Conservation (phyloP, 2,113 vertebrate species). For the Crotalus horridus region DNA sequence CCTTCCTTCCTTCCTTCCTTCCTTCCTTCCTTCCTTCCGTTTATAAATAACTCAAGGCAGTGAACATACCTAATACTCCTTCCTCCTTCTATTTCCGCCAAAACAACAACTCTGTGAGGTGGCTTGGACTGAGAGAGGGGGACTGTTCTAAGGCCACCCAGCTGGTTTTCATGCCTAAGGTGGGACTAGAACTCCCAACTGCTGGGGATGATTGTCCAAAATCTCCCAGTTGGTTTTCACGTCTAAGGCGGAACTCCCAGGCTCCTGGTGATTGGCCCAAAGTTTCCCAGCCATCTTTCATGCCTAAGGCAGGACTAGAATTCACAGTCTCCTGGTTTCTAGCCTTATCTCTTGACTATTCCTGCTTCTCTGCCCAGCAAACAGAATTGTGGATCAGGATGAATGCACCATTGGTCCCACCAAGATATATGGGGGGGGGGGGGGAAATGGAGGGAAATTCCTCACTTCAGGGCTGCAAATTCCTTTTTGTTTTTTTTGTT, state of each 20-base stretch:
- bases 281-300: no score
- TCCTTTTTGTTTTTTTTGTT: not conserved
- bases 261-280: no score
- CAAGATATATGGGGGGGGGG: not conserved
- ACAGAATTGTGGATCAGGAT: not conserved
- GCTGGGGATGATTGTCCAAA: no score
- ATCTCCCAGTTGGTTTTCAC: no score
- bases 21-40: no score
- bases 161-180: no score
- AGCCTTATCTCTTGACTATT: not conserved
- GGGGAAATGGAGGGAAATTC: not conserved
- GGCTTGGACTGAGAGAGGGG: not conserved
- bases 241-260: not conserved
- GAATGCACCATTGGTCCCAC: not conserved
- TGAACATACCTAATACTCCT: not conserved
- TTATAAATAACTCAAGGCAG: not conserved
- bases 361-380: not conserved
- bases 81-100: not conserved
- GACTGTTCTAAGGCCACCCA: not conserved
- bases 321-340: not conserved
- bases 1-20: no score
- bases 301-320: no score
- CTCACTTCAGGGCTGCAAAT: not conserved
- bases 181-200: no score
- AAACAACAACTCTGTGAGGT: not conserved